Evolutionary conservation across 2,888 invertebrate species (phyloP).

Genomic region (Ichneumon xanthorius): DNA sequence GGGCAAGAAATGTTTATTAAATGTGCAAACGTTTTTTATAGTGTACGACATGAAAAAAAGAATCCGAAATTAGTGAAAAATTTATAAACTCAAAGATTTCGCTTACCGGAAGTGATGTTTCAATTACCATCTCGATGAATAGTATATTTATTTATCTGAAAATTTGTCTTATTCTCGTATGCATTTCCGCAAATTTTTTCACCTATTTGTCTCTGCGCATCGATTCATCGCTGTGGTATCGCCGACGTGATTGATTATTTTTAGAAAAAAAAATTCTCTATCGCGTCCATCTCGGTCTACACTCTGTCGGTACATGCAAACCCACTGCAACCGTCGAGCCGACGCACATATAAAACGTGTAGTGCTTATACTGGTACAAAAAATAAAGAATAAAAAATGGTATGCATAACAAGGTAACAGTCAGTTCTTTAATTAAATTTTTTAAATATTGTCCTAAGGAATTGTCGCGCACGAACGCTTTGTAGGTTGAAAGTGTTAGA

Average conservation of each 20-base stretch:
- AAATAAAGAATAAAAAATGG: neutral
- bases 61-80: neutral
- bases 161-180: neutral
- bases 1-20: neutral
- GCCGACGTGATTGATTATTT: constrained; percentile 47
- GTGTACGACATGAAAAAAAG: neutral
- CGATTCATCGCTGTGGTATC: neutral
- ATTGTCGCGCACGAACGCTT: constrained; percentile 24
- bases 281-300: neutral
- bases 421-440: too few species aligned
- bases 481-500: constrained; percentile 42
- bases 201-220: neutral
- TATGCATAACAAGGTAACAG: neutral
- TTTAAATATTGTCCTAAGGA: neutral
- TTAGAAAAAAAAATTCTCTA: constrained; percentile 40
- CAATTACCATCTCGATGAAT: neutral
- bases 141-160: neutral
- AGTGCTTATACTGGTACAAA: neutral
- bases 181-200: neutral
- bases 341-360: neutral
- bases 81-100: constrained; percentile 12
- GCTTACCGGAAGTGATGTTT: constrained; percentile 19
- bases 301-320: constrained; percentile 20
- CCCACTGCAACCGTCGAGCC: neutral
- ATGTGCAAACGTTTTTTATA: neutral